phyloP scores from a whole-genome alignment of 2,888 invertebrate species.

The Heterodera filipjevi region DNA sequence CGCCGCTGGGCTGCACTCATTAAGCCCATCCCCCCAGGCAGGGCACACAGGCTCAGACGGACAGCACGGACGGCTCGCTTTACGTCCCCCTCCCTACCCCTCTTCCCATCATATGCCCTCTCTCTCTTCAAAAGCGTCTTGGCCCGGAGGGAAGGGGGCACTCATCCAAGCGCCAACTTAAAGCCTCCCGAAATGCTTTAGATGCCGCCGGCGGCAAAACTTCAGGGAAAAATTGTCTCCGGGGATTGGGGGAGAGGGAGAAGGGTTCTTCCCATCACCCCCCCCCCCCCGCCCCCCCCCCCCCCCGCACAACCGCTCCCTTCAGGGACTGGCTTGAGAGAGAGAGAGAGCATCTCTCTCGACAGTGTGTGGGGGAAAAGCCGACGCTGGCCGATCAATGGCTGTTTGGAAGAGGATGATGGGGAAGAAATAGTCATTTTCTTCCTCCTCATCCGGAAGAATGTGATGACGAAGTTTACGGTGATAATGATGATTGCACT shows the following conservation, averaged over 20 bases:
- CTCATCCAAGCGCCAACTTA: neutral
- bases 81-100: neutral
- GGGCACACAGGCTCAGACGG: neutral
- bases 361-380: neutral
- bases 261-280: too few relatives aligned
- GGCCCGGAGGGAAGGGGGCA: neutral
- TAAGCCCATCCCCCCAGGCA: too few relatives aligned
- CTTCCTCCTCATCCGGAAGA: neutral
- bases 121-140: neutral
- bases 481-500: too few relatives aligned
- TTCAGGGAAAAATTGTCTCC: neutral
- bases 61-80: neutral
- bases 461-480: neutral
- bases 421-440: neutral
- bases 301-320: neutral
- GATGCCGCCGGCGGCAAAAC: conserved; percentile 5
- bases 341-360: neutral
- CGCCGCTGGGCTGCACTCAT: conserved; percentile 4
- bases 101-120: neutral
- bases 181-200: neutral
- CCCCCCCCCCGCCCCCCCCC: neutral
- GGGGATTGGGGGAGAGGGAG: neutral
- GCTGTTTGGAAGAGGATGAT: neutral
- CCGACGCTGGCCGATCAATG: neutral
- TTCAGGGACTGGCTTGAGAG: neutral